phyloP scores from a whole-genome alignment of 2,113 vertebrate genomes.

The Dicrurus megarhynchus region DNA sequence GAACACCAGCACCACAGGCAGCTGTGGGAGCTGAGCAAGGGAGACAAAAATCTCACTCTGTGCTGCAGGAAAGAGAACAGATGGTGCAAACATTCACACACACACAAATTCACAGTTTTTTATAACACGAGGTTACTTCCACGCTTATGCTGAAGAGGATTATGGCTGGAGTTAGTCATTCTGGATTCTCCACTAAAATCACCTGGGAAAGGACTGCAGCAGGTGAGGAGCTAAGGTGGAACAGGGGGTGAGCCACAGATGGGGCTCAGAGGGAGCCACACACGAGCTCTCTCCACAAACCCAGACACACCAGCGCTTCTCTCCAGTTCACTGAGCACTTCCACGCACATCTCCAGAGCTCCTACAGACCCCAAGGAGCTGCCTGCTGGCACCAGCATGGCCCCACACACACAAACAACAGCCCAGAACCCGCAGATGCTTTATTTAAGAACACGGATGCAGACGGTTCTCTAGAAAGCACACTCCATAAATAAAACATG shows the following conservation, averaged over 20 bases:
- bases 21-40: background rate
- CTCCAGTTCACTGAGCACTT: background rate
- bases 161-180: background rate
- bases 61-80: constrained; percentile 25
- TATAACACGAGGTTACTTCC: background rate
- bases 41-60: background rate
- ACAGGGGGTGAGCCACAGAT: background rate
- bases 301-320: background rate
- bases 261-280: background rate
- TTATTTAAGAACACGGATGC: background rate
- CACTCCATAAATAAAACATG: constrained; percentile 31
- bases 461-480: constrained; percentile 30
- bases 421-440: background rate
- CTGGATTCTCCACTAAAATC: background rate
- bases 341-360: background rate
- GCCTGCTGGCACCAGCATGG: background rate
- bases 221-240: background rate
- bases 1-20: background rate
- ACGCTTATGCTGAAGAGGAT: background rate
- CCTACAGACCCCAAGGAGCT: background rate
- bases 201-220: background rate
- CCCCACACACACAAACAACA: background rate
- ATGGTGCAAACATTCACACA: constrained; percentile 11
- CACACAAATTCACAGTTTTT: background rate
- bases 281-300: rapidly evolving